A percentile compares a stretch with the other conserved stretches of the same genome.
Evolutionary conservation across 2,797 vertebrate genomes (phyloP).

Genomic region (Petrocephalus schoutedeni): DNA sequence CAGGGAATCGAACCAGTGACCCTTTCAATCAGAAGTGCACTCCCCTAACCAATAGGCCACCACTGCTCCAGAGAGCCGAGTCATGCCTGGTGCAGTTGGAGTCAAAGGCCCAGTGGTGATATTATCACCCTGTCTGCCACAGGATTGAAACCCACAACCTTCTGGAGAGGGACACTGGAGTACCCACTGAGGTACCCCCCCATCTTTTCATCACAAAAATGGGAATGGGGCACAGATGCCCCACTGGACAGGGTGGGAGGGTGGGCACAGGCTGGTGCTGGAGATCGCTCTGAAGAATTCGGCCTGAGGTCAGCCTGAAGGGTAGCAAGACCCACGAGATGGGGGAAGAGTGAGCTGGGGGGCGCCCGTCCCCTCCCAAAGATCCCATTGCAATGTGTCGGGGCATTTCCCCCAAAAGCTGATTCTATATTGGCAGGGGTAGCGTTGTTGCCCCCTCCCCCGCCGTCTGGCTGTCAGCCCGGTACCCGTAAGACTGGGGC

Average conservation of each 20-base stretch:
- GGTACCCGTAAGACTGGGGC: not conserved
- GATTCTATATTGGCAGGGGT: not conserved
- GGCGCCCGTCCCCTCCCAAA: not conserved
- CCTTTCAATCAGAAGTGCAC: too few species aligned
- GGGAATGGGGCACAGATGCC: slow-evolving; percentile 51
- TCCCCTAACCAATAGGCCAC: too few species aligned
- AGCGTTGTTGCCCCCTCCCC: not conserved
- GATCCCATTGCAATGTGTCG: not conserved
- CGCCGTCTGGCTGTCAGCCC: not conserved
- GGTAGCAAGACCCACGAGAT: slow-evolving; percentile 76
- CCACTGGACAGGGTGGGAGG: slow-evolving; percentile 48
- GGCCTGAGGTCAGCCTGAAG: slow-evolving; percentile 77
- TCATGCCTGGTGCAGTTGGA: not conserved
- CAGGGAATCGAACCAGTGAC: too few species aligned
- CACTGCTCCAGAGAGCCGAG: not conserved
- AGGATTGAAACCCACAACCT: not conserved
- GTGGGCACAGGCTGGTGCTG: slow-evolving; percentile 67
- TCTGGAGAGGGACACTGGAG: not conserved
- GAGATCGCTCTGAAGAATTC: slow-evolving; percentile 76
- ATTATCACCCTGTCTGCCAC: not conserved
- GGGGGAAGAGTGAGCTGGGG: slow-evolving; percentile 1
- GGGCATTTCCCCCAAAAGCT: not conserved
- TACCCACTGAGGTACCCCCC: too few species aligned
- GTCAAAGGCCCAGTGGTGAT: not conserved
- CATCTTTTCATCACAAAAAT: slow-evolving; percentile 58